Percentiles rank a stretch among this genome's conserved stretches.
These are phyloP conservation scores for Rhinogobio ventralis DNA, from an alignment of 2,797 vertebrate species.

Conservation along the genomic window DNA sequence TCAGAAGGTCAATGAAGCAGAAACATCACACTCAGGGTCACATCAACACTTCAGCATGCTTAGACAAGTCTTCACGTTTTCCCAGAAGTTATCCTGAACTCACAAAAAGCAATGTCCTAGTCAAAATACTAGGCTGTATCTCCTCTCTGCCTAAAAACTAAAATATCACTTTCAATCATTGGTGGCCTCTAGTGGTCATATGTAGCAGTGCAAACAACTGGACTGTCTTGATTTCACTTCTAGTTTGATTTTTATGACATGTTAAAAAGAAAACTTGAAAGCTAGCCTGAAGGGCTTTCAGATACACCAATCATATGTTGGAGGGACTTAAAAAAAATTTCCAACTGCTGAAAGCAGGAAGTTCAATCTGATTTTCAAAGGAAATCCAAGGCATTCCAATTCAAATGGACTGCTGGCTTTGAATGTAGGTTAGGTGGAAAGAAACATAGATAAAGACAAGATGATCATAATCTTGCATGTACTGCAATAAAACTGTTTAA, in stretches of 20 bases:
- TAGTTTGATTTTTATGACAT: neutral
- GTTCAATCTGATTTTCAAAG: neutral
- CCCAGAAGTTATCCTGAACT: neutral
- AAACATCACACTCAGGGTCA: slow-evolving; percentile 26
- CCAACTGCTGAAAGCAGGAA: neutral
- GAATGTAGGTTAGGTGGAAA: neutral
- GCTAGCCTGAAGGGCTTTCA: neutral
- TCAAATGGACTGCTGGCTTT: slow-evolving; percentile 3
- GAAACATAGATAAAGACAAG: neutral
- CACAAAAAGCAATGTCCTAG: neutral
- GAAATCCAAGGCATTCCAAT: neutral
- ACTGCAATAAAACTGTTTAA: neutral
- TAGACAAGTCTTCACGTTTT: slow-evolving; percentile 26
- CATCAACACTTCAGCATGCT: slow-evolving; percentile 36
- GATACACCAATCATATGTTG: neutral
- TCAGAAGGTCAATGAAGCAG: slow-evolving; percentile 20
- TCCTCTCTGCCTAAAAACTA: neutral
- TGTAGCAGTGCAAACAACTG: neutral
- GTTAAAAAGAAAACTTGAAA: slow-evolving; percentile 22
- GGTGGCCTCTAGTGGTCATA: slow-evolving; percentile 4
- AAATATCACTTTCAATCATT: neutral
- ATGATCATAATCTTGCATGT: neutral
- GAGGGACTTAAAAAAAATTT: neutral
- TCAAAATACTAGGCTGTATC: neutral
- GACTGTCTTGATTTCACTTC: neutral